phyloP scores from a whole-genome alignment of 2,888 invertebrate genomes.

The Protonemura montana region DNA sequence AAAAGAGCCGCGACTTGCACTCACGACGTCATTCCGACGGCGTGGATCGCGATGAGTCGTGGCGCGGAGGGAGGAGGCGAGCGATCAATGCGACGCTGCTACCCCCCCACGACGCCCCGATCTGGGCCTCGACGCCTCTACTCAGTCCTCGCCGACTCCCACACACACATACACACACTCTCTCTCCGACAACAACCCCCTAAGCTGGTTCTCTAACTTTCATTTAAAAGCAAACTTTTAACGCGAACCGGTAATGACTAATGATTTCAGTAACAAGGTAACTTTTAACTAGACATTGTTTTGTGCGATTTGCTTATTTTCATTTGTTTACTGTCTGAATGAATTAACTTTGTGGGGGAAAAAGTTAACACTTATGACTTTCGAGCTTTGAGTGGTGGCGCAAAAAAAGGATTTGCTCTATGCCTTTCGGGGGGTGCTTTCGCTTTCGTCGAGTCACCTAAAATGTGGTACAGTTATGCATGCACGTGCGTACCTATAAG shows the following conservation, averaged over 20 bases:
- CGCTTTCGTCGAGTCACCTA: neutral
- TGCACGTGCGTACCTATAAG: neutral
- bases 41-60: neutral
- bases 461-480: too few relatives aligned
- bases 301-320: neutral
- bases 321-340: neutral
- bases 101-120: neutral
- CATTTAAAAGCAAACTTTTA: neutral
- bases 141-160: neutral
- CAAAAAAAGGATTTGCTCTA: neutral
- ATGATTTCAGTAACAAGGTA: neutral
- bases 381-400: neutral
- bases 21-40: neutral
- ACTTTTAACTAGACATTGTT: neutral
- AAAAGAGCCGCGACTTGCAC: neutral
- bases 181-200: neutral
- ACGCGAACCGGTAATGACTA: neutral
- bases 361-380: neutral
- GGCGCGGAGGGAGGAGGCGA: neutral
- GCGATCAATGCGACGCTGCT: neutral
- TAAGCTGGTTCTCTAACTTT: neutral
- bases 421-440: neutral
- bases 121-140: neutral
- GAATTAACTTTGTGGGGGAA: neutral
- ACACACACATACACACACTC: neutral